These are phyloP conservation scores for Synanthedon myopaeformis DNA, from an alignment of 2,888 invertebrate genomes.

Conservation along the genomic window DNA sequence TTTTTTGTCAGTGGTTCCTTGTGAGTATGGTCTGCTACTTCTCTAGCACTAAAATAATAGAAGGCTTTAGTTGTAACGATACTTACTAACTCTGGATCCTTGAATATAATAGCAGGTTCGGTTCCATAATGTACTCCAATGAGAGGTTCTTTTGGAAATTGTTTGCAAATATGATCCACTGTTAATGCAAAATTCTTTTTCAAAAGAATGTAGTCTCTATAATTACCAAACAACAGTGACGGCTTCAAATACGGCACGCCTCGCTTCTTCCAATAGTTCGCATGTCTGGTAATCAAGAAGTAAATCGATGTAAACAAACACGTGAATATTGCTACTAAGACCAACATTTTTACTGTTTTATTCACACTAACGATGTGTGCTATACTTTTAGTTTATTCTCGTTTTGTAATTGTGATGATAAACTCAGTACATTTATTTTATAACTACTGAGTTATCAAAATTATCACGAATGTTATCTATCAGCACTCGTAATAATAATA, in stretches of 20 bases:
- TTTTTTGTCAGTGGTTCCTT: constrained; percentile 5
- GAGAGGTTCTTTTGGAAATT: constrained; percentile 11
- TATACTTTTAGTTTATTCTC: no score
- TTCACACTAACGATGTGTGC: no score
- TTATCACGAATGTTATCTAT: no score
- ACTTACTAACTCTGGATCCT: constrained; percentile 14
- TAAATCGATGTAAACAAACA: neutral
- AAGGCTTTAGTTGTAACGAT: constrained; percentile 14
- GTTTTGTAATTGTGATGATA: no score
- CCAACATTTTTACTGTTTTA: no score
- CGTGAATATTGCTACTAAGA: no score
- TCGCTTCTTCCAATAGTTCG: constrained; percentile 31
- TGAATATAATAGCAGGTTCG: constrained; percentile 13
- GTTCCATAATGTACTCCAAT: constrained; percentile 14
- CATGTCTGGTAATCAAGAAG: constrained; percentile 15
- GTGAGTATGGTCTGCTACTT: constrained; percentile 8
- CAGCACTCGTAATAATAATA: no score
- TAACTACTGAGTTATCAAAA: no score
- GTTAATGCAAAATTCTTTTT: constrained; percentile 7
- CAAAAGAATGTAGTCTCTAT: constrained; percentile 7
- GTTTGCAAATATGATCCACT: constrained; percentile 8
- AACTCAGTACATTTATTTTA: no score
- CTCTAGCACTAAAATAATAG: constrained; percentile 14
- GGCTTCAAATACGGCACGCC: constrained; percentile 27
- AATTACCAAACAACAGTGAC: constrained; percentile 11